Base-by-base conservation (phyloP, 2,113 vertebrate genomes). In the Zapus hudsonius region DNA sequence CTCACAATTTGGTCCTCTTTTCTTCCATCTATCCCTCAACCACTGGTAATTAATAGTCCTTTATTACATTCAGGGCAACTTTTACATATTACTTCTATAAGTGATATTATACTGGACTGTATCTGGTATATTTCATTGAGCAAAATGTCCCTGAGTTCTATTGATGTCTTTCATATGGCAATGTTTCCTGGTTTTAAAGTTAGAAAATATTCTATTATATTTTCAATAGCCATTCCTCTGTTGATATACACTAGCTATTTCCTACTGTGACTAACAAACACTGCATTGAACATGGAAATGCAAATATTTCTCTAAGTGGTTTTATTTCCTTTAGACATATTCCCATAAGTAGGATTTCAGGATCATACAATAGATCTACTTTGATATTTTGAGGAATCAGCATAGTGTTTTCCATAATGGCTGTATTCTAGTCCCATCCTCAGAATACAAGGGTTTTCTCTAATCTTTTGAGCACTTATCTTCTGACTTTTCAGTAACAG, bases 1-100 rank as follows among this genome's bases (percentile, higher is more conserved):
- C 22, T 38, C 5, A 7, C 22, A 40, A n/a, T n/a, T n/a, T n/a
- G 11, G 9, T 6, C 22, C 4, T 2, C 0, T 9, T 1, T 55
- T 63, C 11, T 1, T 7, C 8, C 7, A 38, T 29, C n/a, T 8
- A n/a, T 9, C 4, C 13, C 55, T 20, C 23, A 79, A 55, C 25
- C 29, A 84, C 36, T 79, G 3, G 22, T 78, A 69, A 29, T 42
- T 22, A 78, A 27, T n/a, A 85, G 44, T 63, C 29, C 25, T 84
- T 84, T 36, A 4, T 72, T 64, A 63, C 23, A 64, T 63, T 70
- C 52, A n/a, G 27, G 20, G 47, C 31, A 40, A 57, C 29, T 36
- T 42, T 64, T 84, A 64, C 17, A 38, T 22, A 4, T 61, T 78
- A 63, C 20, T 84, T 57, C 22, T 40, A 12, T 72, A 84, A 89